Evolutionary conservation across 1,140 invertebrate genomes (phyloP), one percentile per base, ranked within the genome.

Genomic region (Plectus sambesii): DNA sequence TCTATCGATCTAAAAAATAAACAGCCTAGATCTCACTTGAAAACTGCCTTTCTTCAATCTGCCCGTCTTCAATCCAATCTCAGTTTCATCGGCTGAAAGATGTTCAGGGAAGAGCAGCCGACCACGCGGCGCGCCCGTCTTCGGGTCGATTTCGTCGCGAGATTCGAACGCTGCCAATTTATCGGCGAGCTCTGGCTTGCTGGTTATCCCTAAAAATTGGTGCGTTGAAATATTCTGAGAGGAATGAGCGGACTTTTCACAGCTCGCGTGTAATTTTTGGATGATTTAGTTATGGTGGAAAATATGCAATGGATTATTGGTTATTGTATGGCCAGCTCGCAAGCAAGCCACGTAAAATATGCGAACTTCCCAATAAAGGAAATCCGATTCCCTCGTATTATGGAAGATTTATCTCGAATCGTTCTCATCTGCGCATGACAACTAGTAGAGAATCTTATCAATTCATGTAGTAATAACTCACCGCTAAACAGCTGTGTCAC

Each of bases 241-340:
- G 78, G 60, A 75, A 78, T 23, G 78, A 79, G 23, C 74, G 64
- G 52, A 89, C n/a, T 77, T 3, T 80, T 78, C 49, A 82, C 79
- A 39, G 78, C 69, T 49, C 73, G 62, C 24, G 86, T 85, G 66
- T 82, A 78, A 50, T 76, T 73, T 47, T 78, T 78, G 68, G 87
- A 92, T 5, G 75, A 80, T 27, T 74, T 77, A 78, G 93, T 87
- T 70, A 93, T 85, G 24, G 86, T 88, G 3, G 96, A 68, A 26
- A 94, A 73, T 25, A 94, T 72, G 42, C 84, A 77, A 58, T 79
- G 74, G 6, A 85, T 56, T 1, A 67, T 59, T 17, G 70, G 62
- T 26, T 70, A 70, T 23, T 62, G 59, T 20, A 51, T 53, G 17
- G 47, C 46, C 39, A 60, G 49, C 37, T 42, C 25, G 48, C 25